Base-by-base conservation (phyloP, 2,113 vertebrate genomes). In the Propithecus coquereli region DNA sequence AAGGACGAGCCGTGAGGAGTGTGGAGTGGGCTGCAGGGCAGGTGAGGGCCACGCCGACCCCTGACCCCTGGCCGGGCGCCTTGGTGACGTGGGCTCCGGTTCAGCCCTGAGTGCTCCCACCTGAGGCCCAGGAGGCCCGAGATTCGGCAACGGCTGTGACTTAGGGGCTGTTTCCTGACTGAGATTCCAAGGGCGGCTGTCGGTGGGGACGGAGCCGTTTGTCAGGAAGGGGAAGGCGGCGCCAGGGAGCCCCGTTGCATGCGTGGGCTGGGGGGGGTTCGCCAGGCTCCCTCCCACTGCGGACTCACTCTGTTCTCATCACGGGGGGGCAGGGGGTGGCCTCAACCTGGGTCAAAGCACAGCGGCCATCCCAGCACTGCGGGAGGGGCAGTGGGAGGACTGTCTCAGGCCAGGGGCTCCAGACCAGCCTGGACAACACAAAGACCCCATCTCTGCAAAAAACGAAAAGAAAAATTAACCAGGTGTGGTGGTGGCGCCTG, bases 11-110 rank as follows among this genome's bases (percentile, higher is more conserved):
- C 77, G 87, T 16, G 83, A 9, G 17, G 34, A 4, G 34, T 45
- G 27, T 4, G 32, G 1, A 2, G 8, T 20, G 63, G 23, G 6
- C 3, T 3, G 27, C 6, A 30, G 34, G 20, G 32, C 5, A 1
- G 9, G 32, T 23, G 16, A 23, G 37, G 45, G 43, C 30, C 54
- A 4, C 5, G 8, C 43, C 6, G 52, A 30, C 43, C 5, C 3
- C 22, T 8, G 12, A 71, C 70, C 6, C 8, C 59, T 63, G 59
- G 12, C 25, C 59, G 27, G 30, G 18, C 1, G 7, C 16, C 43
- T 43, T 2, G 20, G 57, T 0, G 16, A 37, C 6, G 12, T n/a
- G 40, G 63, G 8, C 63, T 18, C 11, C 9, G 18, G 61, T 27
- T 13, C 2, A 74, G 43, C 47, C 17, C 40, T 17, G 22, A 18